A percentile compares a stretch with the other conserved stretches of the same genome.
These are phyloP conservation scores for Tichodroma muraria DNA, from an alignment of 2,113 vertebrate species.

Conservation along the genomic window DNA sequence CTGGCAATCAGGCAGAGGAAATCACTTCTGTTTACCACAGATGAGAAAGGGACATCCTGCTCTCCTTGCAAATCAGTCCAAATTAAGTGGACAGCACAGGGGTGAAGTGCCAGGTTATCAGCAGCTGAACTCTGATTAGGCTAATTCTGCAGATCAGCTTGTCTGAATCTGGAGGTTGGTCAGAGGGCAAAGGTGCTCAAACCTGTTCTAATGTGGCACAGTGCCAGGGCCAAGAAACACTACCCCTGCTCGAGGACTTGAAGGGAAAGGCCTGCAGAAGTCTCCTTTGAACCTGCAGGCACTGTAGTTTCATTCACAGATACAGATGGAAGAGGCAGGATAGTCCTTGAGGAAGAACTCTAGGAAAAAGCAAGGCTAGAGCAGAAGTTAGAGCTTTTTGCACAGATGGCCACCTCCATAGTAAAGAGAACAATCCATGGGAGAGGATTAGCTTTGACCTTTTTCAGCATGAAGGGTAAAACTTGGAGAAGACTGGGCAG, in stretches of 20 bases:
- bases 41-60: background rate
- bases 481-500: background rate
- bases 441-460: constrained; percentile 58
- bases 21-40: background rate
- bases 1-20: background rate
- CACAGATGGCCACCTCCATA: constrained; percentile 55
- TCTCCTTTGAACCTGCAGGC: constrained; percentile 39
- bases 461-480: constrained; percentile 15
- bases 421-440: constrained; percentile 55
- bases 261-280: constrained; percentile 22
- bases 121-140: background rate
- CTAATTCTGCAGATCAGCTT: background rate
- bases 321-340: constrained; percentile 33
- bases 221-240: background rate
- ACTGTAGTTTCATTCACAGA: background rate
- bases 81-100: background rate
- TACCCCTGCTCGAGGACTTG: background rate
- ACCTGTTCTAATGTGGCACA: background rate
- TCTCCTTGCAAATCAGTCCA: background rate
- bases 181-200: constrained; percentile 27
- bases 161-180: background rate
- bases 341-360: constrained; percentile 40
- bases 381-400: constrained; percentile 48
- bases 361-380: constrained; percentile 3
- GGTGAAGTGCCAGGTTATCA: background rate